phyloP scores from a whole-genome alignment of 2,888 invertebrate genomes.

The Morpho achilles region DNA sequence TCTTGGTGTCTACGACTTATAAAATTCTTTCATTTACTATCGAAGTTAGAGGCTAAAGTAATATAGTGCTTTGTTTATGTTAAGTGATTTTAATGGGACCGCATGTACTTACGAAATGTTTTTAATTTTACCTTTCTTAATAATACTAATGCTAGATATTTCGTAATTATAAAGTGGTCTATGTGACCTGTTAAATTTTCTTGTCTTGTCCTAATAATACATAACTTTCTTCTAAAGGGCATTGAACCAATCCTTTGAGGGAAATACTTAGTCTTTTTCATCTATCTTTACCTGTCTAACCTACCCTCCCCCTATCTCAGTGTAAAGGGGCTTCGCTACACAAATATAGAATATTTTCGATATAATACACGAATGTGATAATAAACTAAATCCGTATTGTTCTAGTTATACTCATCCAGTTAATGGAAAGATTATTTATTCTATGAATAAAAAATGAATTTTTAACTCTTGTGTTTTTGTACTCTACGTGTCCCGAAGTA shows the following conservation, averaged over 20 bases:
- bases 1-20: no score
- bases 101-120: conserved; percentile 5
- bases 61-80: no score
- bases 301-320: conserved; percentile 8
- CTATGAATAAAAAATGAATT: conserved; percentile 61
- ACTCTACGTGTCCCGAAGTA: neutral
- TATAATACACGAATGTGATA: conserved; percentile 23
- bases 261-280: neutral
- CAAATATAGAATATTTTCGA: conserved; percentile 12
- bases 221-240: conserved; percentile 3
- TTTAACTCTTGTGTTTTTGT: conserved; percentile 23
- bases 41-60: neutral
- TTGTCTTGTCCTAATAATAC: neutral
- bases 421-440: conserved; percentile 55
- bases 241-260: neutral
- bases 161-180: neutral
- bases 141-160: conserved; percentile 4
- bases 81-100: no score
- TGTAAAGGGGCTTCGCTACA: conserved; percentile 29
- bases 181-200: neutral
- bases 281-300: neutral
- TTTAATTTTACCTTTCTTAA: conserved; percentile 1
- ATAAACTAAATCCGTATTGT: conserved; percentile 20
- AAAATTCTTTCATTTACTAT: no score
- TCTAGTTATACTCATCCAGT: conserved; percentile 24